Conservation (phyloP, 92 coral and sea anemone species). For the Phenganax marumi region DNA sequence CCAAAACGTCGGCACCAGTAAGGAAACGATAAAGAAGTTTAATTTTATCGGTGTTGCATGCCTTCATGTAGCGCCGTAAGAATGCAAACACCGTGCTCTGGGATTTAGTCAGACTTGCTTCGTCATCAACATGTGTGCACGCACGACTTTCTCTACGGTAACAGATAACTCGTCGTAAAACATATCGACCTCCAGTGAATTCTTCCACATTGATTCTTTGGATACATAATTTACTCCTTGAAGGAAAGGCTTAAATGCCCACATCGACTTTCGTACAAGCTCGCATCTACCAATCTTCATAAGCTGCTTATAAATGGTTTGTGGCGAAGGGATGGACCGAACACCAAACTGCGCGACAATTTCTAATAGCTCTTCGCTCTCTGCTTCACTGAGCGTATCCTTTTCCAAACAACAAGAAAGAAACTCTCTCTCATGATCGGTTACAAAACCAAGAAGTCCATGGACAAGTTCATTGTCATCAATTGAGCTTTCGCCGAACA, state of each 20-base stretch:
- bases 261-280: neutral
- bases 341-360: slow-evolving; percentile 3
- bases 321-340: neutral
- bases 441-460: neutral
- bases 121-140: neutral
- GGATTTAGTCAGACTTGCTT: neutral
- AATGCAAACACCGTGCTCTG: neutral
- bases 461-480: neutral
- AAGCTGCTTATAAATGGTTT: neutral
- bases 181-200: neutral
- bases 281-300: neutral
- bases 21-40: neutral
- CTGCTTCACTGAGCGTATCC: neutral
- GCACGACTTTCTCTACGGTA: neutral
- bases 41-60: neutral
- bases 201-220: neutral
- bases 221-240: neutral
- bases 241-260: neutral
- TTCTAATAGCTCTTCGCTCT: neutral
- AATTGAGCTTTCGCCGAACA: neutral
- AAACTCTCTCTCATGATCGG: slow-evolving; percentile 1
- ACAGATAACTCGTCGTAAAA: neutral
- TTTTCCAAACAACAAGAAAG: neutral
- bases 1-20: slow-evolving; percentile 39
- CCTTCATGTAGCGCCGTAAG: neutral